Evolutionary conservation across 2,888 invertebrate genomes (phyloP), one percentile per base, ranked within the genome.

Genomic region (Meliscaeva auricollis): DNA sequence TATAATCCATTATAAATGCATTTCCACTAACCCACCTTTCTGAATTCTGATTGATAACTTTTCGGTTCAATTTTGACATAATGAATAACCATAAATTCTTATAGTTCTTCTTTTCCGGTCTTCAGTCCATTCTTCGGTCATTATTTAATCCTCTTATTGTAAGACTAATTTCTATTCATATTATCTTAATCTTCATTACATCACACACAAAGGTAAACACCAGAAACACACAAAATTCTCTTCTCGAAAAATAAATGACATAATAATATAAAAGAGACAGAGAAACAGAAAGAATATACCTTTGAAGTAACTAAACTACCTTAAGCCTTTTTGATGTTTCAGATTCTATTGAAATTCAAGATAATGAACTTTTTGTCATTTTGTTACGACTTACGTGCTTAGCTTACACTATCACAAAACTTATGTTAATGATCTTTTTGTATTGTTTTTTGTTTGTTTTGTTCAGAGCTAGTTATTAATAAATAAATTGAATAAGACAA

Each of bases 191-290:
- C 38, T 38, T 38, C 38, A 38, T 38, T 38, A 38, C 38, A 38
- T 38, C 38, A 38, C 38, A 38, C 38, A 38, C 38, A 38, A 9
- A 38, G 38, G 50, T 50, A 50, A 50, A 50, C 50, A 48, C n/a
- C 9, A 6, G 9, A 6, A 35, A 35, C 6, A 3, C 35, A 9
- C 9, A 38, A 38, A 11, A 11, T 13, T 38, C 11, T 38, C 13
- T 38, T 13, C 13, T 38, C 13, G 5, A 13, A 1, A 1, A 3
- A 38, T 26, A 9, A 38, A 38, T 38, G 38, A 38, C 38, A 38
- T 54, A 13, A 54, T 32, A 54, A 54, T n/a, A n/a, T n/a, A 8
- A 5, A n/a, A 50, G 22, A 15, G 22, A 22, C 20, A 26, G 13
- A 50, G 5, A 20, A 1, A 20, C 1, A 5, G 20, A 8, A 20